phyloP scores from a whole-genome alignment of 2,888 invertebrate genomes.

The Phanerotoma sp. region DNA sequence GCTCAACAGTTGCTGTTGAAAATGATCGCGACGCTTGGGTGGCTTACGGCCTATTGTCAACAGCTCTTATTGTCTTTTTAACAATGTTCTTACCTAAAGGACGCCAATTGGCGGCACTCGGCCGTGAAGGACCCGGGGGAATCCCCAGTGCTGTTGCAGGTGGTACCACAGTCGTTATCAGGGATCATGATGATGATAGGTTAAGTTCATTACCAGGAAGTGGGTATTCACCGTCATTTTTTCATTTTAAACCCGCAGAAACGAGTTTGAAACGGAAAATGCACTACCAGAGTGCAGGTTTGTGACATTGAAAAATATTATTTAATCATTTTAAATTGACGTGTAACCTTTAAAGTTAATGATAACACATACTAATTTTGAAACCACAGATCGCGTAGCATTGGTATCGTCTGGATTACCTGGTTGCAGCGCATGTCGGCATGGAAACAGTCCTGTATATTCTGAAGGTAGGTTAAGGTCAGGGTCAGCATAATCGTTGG shows the following conservation, averaged over 20 bases:
- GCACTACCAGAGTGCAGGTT: slow-evolving; percentile 57
- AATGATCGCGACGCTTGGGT: slow-evolving; percentile 84
- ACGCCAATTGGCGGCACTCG: slow-evolving; percentile 87
- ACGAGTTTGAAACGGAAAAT: slow-evolving; percentile 70
- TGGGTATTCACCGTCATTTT: slow-evolving; percentile 88
- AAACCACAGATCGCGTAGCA: slow-evolving; percentile 64
- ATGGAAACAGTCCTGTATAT: slow-evolving; percentile 50
- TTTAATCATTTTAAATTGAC: neutral
- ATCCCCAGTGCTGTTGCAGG: slow-evolving; percentile 27
- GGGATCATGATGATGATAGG: slow-evolving; percentile 80
- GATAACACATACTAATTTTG: neutral
- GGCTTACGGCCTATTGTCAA: slow-evolving; percentile 84
- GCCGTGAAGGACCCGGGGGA: slow-evolving; percentile 70
- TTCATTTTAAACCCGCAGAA: slow-evolving; percentile 83
- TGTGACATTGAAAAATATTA: neutral
- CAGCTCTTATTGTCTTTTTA: slow-evolving; percentile 82
- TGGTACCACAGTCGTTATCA: slow-evolving; percentile 57
- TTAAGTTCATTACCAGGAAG: slow-evolving; percentile 80
- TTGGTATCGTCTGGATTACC: slow-evolving; percentile 60
- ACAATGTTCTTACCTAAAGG: slow-evolving; percentile 95
- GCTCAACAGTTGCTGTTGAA: slow-evolving; percentile 58
- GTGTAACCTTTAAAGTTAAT: neutral
- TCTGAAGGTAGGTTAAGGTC: slow-evolving; percentile 44
- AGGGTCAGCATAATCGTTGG: neutral
- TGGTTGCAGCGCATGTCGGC: slow-evolving; percentile 51